Evolutionary conservation across 2,797 vertebrate species (phyloP), one percentile per base, ranked within the genome.

Genomic region (Diceros bicornis): DNA sequence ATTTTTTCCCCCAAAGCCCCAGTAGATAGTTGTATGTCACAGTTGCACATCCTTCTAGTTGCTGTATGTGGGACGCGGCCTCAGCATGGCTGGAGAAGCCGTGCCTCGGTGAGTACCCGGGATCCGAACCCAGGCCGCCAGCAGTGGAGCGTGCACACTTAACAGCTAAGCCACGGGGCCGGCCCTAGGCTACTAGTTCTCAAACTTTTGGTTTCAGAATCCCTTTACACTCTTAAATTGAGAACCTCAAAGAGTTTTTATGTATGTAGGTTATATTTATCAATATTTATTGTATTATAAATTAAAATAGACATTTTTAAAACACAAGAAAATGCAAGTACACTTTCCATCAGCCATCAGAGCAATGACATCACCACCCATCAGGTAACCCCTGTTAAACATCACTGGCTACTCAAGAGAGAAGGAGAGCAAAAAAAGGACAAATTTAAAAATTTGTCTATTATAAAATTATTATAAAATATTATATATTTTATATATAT

Each of bases 291-390:
- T 29, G 20, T n/a, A 82, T 18, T 47, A 69, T 34, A 74, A 77
- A 95, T 91, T 55, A 69, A 91, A 69, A 64, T 17, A 29, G 34
- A 89, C 66, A 79, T 62, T 72, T 91, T 71, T 25, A 71, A 85
- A 95, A 64, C 72, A 78, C 16, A 78, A 78, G 44, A 86, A 41
- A 50, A 61, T n/a, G 52, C 16, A 69, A 85, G 8, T 16, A 88
- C 8, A 61, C 57, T 71, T 44, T 69, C 27, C n/a, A 78, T 68
- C 44, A 69, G 27, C 32, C 47, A 74, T n/a, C 14, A 59, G 47
- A 68, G 11, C n/a, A 85, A 69, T 21, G 72, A 52, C 41, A 83
- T 16, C 62, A 95, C 37, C 20, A 83, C 9, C 13, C 78, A 16
- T 69, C n/a, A 41, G 91, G 34, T 55, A 66, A 41, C 7, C 61